phyloP scores from a whole-genome alignment of 2,888 invertebrate species.

The Ptycholaimellus sp. region DNA sequence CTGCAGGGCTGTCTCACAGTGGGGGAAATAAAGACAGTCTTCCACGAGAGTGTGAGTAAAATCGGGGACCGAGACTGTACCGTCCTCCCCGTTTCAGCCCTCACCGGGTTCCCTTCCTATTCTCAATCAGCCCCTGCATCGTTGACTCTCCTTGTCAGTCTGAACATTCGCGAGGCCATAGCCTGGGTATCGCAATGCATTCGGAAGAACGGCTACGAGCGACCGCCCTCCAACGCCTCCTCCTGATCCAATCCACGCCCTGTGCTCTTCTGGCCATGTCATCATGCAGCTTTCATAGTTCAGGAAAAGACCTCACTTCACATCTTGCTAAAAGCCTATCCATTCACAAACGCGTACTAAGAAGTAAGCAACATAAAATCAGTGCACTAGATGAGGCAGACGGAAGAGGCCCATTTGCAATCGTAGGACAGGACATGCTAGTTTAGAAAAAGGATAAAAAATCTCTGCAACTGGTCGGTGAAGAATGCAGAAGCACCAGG shows the following conservation, averaged over 20 bases:
- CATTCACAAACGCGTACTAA: no score
- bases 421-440: no score
- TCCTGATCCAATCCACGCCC: background rate
- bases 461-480: no score
- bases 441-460: no score
- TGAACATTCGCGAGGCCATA: conserved; percentile 84
- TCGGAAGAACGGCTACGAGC: conserved; percentile 54
- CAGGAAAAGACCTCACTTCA: no score
- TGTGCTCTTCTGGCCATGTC: background rate
- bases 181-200: conserved; percentile 82
- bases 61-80: conserved; percentile 70
- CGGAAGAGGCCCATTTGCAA: no score
- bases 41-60: conserved; percentile 66
- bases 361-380: no score
- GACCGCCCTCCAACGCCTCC: conserved; percentile 39
- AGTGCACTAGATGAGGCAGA: no score
- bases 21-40: conserved; percentile 74
- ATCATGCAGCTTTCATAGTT: background rate
- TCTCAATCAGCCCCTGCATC: conserved; percentile 12
- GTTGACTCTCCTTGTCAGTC: conserved; percentile 37
- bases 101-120: conserved; percentile 47
- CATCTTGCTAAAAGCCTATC: no score
- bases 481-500: no score
- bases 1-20: conserved; percentile 60
- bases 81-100: conserved; percentile 81